Evolutionary conservation across 2,888 invertebrate species (phyloP).

Genomic region (Ernsta delagoae): DNA sequence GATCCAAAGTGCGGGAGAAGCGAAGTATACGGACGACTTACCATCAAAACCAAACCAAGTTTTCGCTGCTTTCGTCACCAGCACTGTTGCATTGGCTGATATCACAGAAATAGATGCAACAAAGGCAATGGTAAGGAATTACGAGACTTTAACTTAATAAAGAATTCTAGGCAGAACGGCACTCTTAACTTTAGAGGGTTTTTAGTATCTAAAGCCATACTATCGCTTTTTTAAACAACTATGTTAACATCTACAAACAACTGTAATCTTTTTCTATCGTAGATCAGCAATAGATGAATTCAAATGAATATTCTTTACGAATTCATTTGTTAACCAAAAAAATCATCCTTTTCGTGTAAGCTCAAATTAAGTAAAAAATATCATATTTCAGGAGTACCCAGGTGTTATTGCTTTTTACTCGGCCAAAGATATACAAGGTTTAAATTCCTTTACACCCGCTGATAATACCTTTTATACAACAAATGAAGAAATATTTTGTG

Average conservation of each 20-base stretch:
- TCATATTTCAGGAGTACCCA: not conserved
- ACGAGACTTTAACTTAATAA: no score
- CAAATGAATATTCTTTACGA: no score
- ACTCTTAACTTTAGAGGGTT: no score
- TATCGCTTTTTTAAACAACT: no score
- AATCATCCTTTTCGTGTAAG: no score
- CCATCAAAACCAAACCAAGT: constrained; percentile 2
- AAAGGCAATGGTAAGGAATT: not conserved
- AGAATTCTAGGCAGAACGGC: no score
- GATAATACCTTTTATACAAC: not conserved
- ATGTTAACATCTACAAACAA: no score
- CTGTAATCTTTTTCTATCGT: no score
- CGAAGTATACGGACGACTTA: not conserved
- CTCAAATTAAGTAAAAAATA: not conserved
- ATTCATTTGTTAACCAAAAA: no score
- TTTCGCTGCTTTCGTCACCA: not conserved
- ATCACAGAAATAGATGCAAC: not conserved
- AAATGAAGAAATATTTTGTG: not conserved
- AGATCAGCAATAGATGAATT: no score
- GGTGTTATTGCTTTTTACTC: constrained; percentile 4
- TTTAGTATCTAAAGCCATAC: no score
- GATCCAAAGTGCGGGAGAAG: constrained; percentile 1
- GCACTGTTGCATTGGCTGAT: not conserved
- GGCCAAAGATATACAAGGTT: not conserved
- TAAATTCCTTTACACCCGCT: not conserved